Evolutionary conservation across 2,888 invertebrate species (phyloP).

Genomic region (Xylophagus ater): DNA sequence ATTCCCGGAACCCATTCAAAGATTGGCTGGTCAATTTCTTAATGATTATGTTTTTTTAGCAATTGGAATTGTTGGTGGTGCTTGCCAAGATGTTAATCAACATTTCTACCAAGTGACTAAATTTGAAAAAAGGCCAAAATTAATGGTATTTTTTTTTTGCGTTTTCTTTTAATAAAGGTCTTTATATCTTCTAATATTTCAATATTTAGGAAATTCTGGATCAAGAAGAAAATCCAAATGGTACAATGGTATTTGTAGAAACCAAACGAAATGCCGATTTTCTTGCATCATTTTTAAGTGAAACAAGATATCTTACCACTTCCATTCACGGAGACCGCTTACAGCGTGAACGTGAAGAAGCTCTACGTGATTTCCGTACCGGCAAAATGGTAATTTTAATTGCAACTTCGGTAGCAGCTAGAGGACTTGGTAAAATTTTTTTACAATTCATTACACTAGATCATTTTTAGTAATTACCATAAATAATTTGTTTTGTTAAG

Average conservation of each 20-base stretch:
- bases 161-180: constrained; percentile 44
- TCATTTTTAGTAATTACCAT: not conserved
- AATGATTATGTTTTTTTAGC: constrained; percentile 74
- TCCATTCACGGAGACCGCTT: constrained; percentile 97
- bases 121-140: constrained; percentile 60
- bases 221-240: constrained; percentile 31
- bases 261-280: constrained; percentile 85
- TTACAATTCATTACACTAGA: not conserved
- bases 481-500: constrained; percentile 37
- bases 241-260: constrained; percentile 81
- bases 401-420: constrained; percentile 89
- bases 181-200: too few species aligned
- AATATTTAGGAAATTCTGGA: constrained; percentile 30
- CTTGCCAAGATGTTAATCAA: constrained; percentile 84
- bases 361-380: constrained; percentile 75
- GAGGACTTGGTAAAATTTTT: constrained; percentile 60
- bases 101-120: constrained; percentile 55
- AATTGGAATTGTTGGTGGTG: constrained; percentile 87
- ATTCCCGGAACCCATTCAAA: constrained; percentile 95
- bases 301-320: constrained; percentile 75
- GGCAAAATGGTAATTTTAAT: constrained; percentile 72
- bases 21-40: constrained; percentile 67
- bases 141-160: constrained; percentile 44
- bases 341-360: constrained; percentile 92
- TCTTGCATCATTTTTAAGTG: constrained; percentile 69